Percentiles rank a stretch among this genome's conserved stretches.
phyloP scores from a whole-genome alignment of 2,113 vertebrate genomes.

The Dipodomys spectabilis region DNA sequence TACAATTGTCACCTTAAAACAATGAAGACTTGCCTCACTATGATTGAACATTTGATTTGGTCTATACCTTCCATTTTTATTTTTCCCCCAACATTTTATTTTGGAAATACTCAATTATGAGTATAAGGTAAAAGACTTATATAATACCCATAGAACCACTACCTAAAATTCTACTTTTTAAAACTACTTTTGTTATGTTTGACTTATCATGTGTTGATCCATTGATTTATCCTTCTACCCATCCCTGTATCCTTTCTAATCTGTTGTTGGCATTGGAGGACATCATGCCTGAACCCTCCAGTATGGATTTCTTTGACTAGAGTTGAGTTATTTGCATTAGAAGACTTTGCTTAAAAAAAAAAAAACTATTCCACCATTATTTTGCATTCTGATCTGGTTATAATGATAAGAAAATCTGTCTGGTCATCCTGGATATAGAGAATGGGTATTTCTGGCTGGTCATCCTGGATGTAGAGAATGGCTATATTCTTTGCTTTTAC shows the following conservation, averaged over 20 bases:
- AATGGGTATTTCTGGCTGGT: accelerated
- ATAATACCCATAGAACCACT: not conserved
- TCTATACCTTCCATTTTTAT: not conserved
- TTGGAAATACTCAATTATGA: conserved; percentile 15
- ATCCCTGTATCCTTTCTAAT: not conserved
- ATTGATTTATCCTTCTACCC: not conserved
- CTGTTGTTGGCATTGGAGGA: not conserved
- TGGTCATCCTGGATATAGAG: not conserved
- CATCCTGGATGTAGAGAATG: not conserved
- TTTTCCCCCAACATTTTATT: not conserved
- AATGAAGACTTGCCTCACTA: not conserved
- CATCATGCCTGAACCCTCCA: not conserved
- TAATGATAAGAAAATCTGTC: not conserved
- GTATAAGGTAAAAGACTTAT: not conserved
- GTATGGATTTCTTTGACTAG: not conserved
- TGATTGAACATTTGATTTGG: not conserved
- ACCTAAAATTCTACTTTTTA: not conserved
- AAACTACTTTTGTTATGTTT: not conserved
- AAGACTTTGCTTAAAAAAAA: not conserved
- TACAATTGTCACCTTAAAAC: not conserved
- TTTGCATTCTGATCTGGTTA: not conserved
- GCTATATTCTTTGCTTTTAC: accelerated
- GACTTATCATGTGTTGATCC: not conserved
- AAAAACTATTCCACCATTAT: not conserved
- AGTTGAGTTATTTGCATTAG: not conserved